Base-by-base conservation (phyloP, 2,113 vertebrate species). In the Pagrus major region DNA sequence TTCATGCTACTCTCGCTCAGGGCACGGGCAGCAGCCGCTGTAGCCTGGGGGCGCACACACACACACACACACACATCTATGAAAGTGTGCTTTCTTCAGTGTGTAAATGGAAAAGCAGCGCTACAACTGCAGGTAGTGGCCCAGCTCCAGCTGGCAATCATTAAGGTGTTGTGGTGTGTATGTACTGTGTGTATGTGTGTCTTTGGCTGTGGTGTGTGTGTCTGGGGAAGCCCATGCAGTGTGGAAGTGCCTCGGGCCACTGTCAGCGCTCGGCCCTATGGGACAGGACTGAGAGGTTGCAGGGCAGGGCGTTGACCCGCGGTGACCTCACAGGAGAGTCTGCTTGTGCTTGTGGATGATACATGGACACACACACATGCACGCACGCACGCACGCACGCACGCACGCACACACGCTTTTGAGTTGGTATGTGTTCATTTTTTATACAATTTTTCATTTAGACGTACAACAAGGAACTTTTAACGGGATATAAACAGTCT, bases 1-100 rank as follows among this genome's bases (percentile, higher is more conserved):
- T 97, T 97, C 97, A 99, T 98, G 92, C 96, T 96, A 86, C 96
- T 97, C 92, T 98, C 96, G 95, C 95, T 96, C 89, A 99, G 96
- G 82, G 98, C 97, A 81, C 92, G 96, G 68, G 86, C 91, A 92
- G 96, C 97, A 51, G 96, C 97, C 92, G 94, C 93, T 89, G 95
- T 96, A 91, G 96, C 97, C 98, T 99, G 94, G 78, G 80, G 92
- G 73, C 39, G 44, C 90, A 88, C 89, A 94, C 77, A 94, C 95
- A 90, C 94, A 95, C 94, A 78, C 56, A 88, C 66, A 83, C 89
- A 90, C 76, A 94, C 93, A 75, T 18, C 78, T 76, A 86, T 41
- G 88, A 95, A 95, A 95, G 94, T 94, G 95, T 76, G 93, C 18
- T 67, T 14, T 41, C 51, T 59, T 75, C 6, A 79, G 55, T 23